Evolutionary conservation across 2,797 vertebrate genomes (phyloP).

Genomic region (Rhinella marina): DNA sequence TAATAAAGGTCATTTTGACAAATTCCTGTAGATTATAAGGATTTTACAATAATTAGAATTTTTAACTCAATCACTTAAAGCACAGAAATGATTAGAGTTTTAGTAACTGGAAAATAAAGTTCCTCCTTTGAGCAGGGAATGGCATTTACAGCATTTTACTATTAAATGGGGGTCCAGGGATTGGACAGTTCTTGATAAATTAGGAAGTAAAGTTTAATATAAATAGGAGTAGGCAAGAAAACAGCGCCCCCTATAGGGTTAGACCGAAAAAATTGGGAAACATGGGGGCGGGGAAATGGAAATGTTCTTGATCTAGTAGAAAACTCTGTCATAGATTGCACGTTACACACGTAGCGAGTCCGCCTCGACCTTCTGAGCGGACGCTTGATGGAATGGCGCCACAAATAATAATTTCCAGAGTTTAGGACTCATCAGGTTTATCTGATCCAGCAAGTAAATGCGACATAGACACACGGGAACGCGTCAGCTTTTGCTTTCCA

Average conservation of each 20-base stretch:
- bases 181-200: not conserved
- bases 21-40: not conserved
- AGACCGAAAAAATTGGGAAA: not conserved
- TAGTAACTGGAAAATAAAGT: not conserved
- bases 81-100: not conserved
- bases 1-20: not conserved
- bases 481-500: not conserved
- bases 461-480: constrained; percentile 1
- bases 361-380: not conserved
- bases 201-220: not conserved
- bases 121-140: not conserved
- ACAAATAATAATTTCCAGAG: not conserved
- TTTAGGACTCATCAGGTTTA: constrained; percentile 15
- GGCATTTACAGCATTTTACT: not conserved
- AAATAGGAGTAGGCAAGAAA: not conserved
- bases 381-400: not conserved
- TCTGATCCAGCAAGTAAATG: constrained; percentile 52
- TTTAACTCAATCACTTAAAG: not conserved
- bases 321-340: constrained; percentile 13
- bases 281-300: too few species aligned
- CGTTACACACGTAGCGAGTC: not conserved
- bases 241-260: constrained; percentile 25
- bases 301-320: not conserved
- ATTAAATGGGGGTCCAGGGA: not conserved
- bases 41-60: constrained; percentile 6